phyloP scores from a whole-genome alignment of 2,797 vertebrate genomes.

The Phylloscopus collybita region DNA sequence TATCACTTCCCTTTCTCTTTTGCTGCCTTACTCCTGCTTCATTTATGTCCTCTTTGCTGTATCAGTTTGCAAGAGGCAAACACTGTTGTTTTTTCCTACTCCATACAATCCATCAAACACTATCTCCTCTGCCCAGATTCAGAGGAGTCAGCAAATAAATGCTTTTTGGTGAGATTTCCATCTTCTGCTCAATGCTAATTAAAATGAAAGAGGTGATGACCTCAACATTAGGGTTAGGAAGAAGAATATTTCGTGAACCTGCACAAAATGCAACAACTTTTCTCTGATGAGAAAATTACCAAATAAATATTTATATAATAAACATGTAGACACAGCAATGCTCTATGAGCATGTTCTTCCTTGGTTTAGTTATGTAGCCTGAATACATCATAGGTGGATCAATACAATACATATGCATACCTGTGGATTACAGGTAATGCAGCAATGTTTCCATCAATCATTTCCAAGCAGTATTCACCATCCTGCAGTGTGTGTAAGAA shows the following conservation, averaged over 20 bases:
- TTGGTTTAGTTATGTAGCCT: background rate
- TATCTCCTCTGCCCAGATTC: slow-evolving; percentile 37
- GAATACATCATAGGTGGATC: background rate
- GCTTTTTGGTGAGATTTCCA: slow-evolving; percentile 2
- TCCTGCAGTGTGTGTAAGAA: background rate
- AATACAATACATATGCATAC: background rate
- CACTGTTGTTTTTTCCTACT: background rate
- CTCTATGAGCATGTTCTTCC: background rate
- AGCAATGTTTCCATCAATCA: background rate
- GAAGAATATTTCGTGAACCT: background rate
- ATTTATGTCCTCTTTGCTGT: background rate
- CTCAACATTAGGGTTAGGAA: background rate
- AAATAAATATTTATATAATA: background rate
- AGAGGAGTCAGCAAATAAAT: slow-evolving; percentile 11
- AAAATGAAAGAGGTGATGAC: background rate
- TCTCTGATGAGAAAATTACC: background rate
- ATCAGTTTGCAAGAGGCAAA: slow-evolving; percentile 22
- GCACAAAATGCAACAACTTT: background rate
- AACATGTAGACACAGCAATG: background rate
- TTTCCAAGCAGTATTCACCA: background rate
- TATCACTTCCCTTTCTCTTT: background rate
- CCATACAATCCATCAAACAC: slow-evolving; percentile 31
- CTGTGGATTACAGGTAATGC: background rate
- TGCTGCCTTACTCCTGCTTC: background rate
- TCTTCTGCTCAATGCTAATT: slow-evolving; percentile 27